These are phyloP conservation scores for Ormyrus thymus DNA, from an alignment of 2,888 invertebrate species.

Conservation along the genomic window DNA sequence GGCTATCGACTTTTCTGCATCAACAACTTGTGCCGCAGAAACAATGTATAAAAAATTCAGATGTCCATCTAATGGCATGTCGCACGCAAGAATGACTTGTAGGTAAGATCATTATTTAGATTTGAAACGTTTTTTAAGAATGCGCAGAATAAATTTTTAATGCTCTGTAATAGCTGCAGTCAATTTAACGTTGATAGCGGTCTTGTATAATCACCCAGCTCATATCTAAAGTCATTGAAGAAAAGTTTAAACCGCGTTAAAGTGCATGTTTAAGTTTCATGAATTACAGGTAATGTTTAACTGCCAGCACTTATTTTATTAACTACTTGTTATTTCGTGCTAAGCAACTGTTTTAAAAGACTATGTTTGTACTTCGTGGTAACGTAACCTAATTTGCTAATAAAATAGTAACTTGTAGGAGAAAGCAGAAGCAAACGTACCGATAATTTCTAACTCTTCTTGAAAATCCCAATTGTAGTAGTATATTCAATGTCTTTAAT, in stretches of 20 bases:
- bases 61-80: conserved; percentile 23
- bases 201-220: neutral
- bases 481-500: no score
- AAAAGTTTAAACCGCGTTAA: neutral
- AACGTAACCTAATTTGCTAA: no score
- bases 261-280: neutral
- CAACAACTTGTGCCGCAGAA: neutral
- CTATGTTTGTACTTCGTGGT: neutral
- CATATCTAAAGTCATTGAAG: neutral
- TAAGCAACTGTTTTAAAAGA: neutral
- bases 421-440: no score
- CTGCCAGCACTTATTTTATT: neutral
- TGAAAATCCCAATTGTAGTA: no score
- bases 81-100: conserved; percentile 17
- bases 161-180: neutral
- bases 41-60: conserved; percentile 22
- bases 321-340: neutral
- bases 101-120: neutral
- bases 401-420: no score
- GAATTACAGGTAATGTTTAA: neutral
- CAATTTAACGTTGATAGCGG: conserved; percentile 1
- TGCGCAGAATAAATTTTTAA: conserved; percentile 3
- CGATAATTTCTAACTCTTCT: no score
- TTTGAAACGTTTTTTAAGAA: neutral
- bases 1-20: neutral